phyloP scores from a whole-genome alignment of 2,888 invertebrate genomes.

The Smittia sp. region DNA sequence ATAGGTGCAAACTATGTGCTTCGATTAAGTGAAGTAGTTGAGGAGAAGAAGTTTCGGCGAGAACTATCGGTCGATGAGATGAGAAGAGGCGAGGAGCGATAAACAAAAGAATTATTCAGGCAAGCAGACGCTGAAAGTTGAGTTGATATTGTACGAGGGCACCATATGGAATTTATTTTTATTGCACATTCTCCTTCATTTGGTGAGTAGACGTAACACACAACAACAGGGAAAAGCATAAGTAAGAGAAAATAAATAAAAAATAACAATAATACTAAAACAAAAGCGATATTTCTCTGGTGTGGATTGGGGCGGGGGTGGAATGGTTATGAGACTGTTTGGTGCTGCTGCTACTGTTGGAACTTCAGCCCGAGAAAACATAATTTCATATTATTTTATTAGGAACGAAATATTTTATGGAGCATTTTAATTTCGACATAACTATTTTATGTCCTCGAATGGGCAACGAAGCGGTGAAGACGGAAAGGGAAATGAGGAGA shows the following conservation, averaged over 20 bases:
- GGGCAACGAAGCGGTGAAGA: neutral
- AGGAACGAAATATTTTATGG: neutral
- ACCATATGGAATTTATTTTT: slow-evolving; percentile 39
- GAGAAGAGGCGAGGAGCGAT: slow-evolving; percentile 3
- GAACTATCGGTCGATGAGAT: neutral
- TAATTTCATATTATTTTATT: neutral
- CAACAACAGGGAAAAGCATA: neutral
- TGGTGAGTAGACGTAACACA: neutral
- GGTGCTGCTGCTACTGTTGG: neutral
- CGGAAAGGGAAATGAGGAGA: too few species aligned
- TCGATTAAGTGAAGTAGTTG: slow-evolving; percentile 35
- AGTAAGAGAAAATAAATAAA: slow-evolving; percentile 31
- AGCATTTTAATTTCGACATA: neutral
- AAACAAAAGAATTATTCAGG: slow-evolving; percentile 29
- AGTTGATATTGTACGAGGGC: neutral
- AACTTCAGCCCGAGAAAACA: neutral
- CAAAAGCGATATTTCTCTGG: slow-evolving; percentile 21
- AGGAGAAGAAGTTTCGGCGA: neutral
- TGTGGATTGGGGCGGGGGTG: neutral
- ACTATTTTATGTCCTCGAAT: slow-evolving; percentile 2
- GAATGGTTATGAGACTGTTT: neutral
- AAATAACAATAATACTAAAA: slow-evolving; percentile 37
- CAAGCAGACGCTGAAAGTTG: slow-evolving; percentile 23
- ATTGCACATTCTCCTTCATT: slow-evolving; percentile 28
- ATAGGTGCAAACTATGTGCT: slow-evolving; percentile 36